A percentile compares a stretch with the other conserved stretches of the same genome.
These are phyloP conservation scores for Calosoma granatense DNA, from an alignment of 1,140 invertebrate species.

Conservation along the genomic window DNA sequence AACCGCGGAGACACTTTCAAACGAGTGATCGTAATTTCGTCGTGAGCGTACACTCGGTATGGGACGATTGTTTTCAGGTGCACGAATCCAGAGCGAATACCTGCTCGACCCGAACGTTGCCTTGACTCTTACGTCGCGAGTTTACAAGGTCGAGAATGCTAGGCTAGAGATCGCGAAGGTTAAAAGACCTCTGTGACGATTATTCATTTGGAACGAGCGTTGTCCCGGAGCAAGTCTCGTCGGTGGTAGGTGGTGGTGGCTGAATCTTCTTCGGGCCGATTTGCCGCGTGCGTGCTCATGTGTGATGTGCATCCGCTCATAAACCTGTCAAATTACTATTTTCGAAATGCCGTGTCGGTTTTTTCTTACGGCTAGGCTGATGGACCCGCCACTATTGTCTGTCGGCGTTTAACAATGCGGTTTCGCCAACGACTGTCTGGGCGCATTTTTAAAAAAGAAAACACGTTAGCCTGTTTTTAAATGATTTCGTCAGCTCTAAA, in stretches of 20 bases:
- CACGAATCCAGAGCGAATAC: background rate
- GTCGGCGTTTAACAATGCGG: background rate
- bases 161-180: conserved; percentile 1
- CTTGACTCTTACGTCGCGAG: conserved; percentile 4
- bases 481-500: too few species aligned
- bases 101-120: background rate
- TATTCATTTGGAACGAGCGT: background rate
- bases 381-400: conserved; percentile 1
- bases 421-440: background rate
- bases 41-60: too few species aligned
- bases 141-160: background rate
- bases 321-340: conserved; percentile 2
- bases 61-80: background rate
- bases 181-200: background rate
- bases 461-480: too few species aligned
- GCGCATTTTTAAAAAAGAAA: too few species aligned
- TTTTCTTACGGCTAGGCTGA: background rate
- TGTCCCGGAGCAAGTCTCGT: background rate
- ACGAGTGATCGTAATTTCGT: too few species aligned
- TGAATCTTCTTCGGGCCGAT: background rate
- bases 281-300: background rate
- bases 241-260: background rate
- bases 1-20: too few species aligned
- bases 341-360: background rate
- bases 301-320: conserved; percentile 1